Evolutionary conservation across 2,888 invertebrate species (phyloP), one percentile per base, ranked within the genome.

Genomic region (Campopleginae sp.): DNA sequence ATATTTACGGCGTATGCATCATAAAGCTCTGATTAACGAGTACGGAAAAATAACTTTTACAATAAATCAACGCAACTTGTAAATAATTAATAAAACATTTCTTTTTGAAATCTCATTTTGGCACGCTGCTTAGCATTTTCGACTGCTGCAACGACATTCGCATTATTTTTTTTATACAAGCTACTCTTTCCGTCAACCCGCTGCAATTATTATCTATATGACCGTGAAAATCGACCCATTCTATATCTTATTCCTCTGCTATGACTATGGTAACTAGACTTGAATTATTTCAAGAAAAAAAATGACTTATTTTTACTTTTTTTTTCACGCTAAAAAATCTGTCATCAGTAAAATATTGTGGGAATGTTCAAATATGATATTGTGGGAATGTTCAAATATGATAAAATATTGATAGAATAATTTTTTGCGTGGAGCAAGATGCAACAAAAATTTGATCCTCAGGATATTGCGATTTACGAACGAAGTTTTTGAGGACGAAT

Each of bases 21-120:
- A 51, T 51, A 54, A 63, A 14, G 14, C 48, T 71, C 58, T 27
- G 58, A 58, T 58, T 58, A 58, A 58, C 27, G 27, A 58, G 58
- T 6, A 27, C 27, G 27, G 14, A 27, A 27, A 27, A 27, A 58
- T 27, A 12, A 14, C 58, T 58, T 58, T 14, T 27, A 27, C 27
- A 27, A 58, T 58, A 14, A 58, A 58, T 58, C 27, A 14, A 58
- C 58, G 10, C 27, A 58, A 58, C 58, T 27, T 58, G 2, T 23
- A 54, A 54, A 23, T 23, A 12, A 23, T 4, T 48, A 12, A 23
- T 10, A 1, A 27, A 27, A 54, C 12, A 2, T 4, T 54, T 23
- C 3, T 23, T 1, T 2, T 14, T 58, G 6, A 14, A 27, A 10
- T 27, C 4, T 58, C n/a, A n/a, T 19, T 51, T 51, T 5, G n/a